Conservation (phyloP, 1,140 invertebrate species). For the Lepidurus apus region DNA sequence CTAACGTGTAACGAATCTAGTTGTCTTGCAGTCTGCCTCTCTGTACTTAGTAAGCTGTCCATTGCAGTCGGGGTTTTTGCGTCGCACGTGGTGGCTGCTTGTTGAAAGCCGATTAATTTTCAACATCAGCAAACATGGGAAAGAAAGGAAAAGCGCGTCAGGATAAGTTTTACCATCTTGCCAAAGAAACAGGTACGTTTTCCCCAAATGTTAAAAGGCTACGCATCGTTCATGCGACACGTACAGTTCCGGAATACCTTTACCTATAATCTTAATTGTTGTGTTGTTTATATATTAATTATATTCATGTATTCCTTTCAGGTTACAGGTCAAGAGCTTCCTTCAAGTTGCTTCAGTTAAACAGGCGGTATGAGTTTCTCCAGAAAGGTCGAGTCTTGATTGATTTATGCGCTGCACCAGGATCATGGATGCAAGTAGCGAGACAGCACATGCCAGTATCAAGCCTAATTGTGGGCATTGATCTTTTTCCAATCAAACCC, state of each 20-base stretch:
- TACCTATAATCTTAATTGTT: too few relatives aligned
- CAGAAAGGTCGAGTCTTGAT: slow-evolving; percentile 92
- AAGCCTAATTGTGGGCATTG: slow-evolving; percentile 85
- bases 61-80: neutral
- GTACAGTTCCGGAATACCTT: too few relatives aligned
- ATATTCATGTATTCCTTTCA: slow-evolving; percentile 47
- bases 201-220: neutral
- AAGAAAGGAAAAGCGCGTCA: slow-evolving; percentile 97
- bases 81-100: neutral
- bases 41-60: too few relatives aligned
- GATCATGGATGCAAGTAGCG: slow-evolving; percentile 99
- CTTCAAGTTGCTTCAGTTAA: slow-evolving; percentile 97
- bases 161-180: slow-evolving; percentile 97
- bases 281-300: neutral
- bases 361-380: slow-evolving; percentile 94
- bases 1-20: too few relatives aligned
- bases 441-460: slow-evolving; percentile 96
- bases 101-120: neutral
- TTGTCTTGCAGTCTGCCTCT: too few relatives aligned
- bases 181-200: slow-evolving; percentile 89
- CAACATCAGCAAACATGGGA: slow-evolving; percentile 64
- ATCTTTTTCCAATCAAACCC: slow-evolving; percentile 91
- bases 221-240: too few relatives aligned
- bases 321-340: slow-evolving; percentile 94
- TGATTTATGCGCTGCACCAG: slow-evolving; percentile 97